Percentiles rank a stretch among this genome's conserved stretches.
These are phyloP conservation scores for Myanophis thanlyinensis DNA, from an alignment of 2,113 vertebrate genomes.

Conservation along the genomic window DNA sequence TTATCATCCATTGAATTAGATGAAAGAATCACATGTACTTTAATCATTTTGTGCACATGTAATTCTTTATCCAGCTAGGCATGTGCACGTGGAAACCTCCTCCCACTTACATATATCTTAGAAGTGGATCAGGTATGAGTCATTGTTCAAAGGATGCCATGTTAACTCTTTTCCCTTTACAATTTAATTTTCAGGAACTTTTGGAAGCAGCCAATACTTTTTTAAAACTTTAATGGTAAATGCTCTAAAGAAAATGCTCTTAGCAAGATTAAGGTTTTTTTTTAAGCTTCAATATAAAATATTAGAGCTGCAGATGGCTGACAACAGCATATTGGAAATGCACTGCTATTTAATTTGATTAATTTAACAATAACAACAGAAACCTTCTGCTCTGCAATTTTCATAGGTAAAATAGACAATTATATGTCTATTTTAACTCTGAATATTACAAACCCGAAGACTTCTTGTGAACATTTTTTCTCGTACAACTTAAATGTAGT, in stretches of 20 bases:
- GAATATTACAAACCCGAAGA: neutral
- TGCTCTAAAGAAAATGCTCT: conserved; percentile 2
- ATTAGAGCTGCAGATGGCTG: conserved; percentile 28
- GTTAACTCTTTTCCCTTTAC: neutral
- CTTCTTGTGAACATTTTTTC: neutral
- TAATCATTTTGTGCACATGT: neutral
- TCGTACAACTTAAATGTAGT: neutral
- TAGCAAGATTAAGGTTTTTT: conserved; percentile 30
- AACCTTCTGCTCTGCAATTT: neutral
- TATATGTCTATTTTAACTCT: conserved; percentile 3
- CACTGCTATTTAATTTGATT: conserved; percentile 8
- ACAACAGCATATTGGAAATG: neutral
- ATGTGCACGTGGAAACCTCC: neutral
- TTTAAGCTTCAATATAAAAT: conserved; percentile 31
- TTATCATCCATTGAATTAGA: neutral
- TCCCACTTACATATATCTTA: neutral
- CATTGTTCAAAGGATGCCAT: neutral
- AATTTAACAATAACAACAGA: neutral
- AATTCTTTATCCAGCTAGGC: neutral
- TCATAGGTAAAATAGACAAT: conserved; percentile 11
- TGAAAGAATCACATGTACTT: neutral
- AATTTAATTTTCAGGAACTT: neutral
- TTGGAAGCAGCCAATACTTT: neutral
- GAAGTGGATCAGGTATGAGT: neutral
- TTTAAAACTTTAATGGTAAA: conserved; percentile 7